Evolutionary conservation across 2,797 vertebrate species (phyloP), one percentile per base, ranked within the genome.

Genomic region (Gadopsis bispinosus): DNA sequence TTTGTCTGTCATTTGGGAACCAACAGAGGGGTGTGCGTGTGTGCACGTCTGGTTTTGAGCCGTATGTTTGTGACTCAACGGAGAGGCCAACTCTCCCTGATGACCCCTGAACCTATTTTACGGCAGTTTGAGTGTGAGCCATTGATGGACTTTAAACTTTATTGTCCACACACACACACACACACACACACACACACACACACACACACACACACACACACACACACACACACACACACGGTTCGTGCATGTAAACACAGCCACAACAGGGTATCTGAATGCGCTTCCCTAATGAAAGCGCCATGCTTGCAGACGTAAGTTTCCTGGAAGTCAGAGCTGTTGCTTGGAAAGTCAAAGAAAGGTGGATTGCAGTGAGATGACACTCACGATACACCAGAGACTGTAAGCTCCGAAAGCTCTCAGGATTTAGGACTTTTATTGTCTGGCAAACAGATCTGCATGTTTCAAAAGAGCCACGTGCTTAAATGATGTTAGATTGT

Each of bases 61-160:
- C 13, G 13, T 39, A 1, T 10, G 54, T 50, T 48, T 71, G 26
- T 59, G 19, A 56, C 47, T 73, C 33, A 12, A n/a, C 10, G 5
- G 31, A n/a, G 54, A 59, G 56, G 26, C 35, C 58, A 12, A 11
- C 55, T 70, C 35, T 69, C 26, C 10, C 41, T 1, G 26, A 51
- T 39, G 79, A 88, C 73, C 84, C 62, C 79, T 79, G 45, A 84
- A 74, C 78, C 4, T 55, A 12, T 74, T 22, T 37, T 45, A 43
- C 4, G 1, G 47, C 45, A 20, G 56, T 72, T 72, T 20, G 26
- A 73, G 48, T 13, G 3, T 14, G 19, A 7, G 19, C 22, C 3
- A 73, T 83, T 87, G 71, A 67, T 77, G 79, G 83, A 92, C 87
- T 90, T 91, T 79, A 77, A 47, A 73, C 80, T 16, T 11, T 41